These are phyloP conservation scores for Tupiocoris notatus DNA, from an alignment of 2,888 invertebrate genomes.

Conservation along the genomic window DNA sequence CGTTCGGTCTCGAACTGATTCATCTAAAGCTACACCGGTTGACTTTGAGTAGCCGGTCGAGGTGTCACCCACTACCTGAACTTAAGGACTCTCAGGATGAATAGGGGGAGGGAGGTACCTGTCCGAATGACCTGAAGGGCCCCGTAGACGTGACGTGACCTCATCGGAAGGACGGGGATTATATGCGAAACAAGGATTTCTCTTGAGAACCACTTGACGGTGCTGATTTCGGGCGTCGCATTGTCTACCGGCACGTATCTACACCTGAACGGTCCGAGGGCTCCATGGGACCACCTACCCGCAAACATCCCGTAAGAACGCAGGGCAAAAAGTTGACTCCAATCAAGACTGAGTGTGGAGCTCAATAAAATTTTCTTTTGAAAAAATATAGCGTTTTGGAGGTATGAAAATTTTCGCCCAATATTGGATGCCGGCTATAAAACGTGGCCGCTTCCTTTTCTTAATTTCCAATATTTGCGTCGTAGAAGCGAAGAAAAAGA, in stretches of 20 bases:
- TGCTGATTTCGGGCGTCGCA: slow-evolving; percentile 4
- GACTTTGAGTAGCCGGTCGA: slow-evolving; percentile 17
- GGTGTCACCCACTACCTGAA: slow-evolving; percentile 5
- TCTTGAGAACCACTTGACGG: slow-evolving; percentile 14
- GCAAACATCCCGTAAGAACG: too few relatives aligned
- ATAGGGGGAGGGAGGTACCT: neutral
- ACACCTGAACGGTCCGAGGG: slow-evolving; percentile 19
- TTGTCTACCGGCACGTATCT: slow-evolving; percentile 34
- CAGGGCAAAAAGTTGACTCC: too few relatives aligned
- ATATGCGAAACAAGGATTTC: neutral
- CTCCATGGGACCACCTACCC: slow-evolving; percentile 22
- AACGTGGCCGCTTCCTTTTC: too few relatives aligned
- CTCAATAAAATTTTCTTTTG: too few relatives aligned
- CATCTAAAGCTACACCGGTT: slow-evolving; percentile 10
- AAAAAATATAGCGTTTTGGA: too few relatives aligned
- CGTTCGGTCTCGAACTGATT: slow-evolving; percentile 21
- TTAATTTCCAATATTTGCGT: too few relatives aligned
- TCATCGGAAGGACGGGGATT: neutral
- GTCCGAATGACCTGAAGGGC: neutral
- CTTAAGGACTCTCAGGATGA: too few relatives aligned
- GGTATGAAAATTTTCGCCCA: too few relatives aligned
- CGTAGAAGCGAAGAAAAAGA: too few relatives aligned
- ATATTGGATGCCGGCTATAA: too few relatives aligned
- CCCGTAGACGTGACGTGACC: neutral
- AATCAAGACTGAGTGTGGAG: too few relatives aligned